These are phyloP conservation scores for Xestia xanthographa DNA, from an alignment of 2,888 invertebrate genomes.

Conservation along the genomic window DNA sequence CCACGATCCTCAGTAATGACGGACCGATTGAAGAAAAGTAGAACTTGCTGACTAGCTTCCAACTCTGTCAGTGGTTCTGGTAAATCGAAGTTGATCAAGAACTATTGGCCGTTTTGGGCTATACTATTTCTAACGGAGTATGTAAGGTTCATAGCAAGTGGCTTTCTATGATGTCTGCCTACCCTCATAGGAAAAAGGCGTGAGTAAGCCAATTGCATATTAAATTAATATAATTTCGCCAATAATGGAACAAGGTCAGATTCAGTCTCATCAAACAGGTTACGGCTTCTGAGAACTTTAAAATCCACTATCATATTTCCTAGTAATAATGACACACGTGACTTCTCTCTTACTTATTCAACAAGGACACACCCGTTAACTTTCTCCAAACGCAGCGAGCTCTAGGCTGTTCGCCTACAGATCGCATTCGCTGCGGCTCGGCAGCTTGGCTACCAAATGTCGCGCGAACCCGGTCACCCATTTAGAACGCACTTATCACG, in stretches of 20 bases:
- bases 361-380: conserved; percentile 82
- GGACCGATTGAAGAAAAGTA: no score
- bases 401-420: conserved; percentile 73
- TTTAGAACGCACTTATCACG: conserved; percentile 76
- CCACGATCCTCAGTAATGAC: no score
- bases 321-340: conserved; percentile 53
- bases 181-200: background rate
- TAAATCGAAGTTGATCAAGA: background rate
- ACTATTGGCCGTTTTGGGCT: background rate
- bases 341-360: conserved; percentile 46
- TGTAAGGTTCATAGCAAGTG: background rate
- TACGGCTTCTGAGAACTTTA: conserved; percentile 7
- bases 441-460: conserved; percentile 74
- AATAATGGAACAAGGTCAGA: background rate
- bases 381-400: conserved; percentile 77
- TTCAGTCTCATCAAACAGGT: background rate
- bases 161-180: background rate
- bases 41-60: no score
- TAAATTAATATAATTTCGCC: background rate
- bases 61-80: background rate
- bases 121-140: background rate
- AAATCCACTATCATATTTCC: conserved; percentile 9
- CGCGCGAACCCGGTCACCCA: conserved; percentile 84
- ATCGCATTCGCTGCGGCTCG: conserved; percentile 57
- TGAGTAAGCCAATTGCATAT: background rate